Conservation (phyloP, 2,113 vertebrate species). For the Oenanthe melanoleuca region DNA sequence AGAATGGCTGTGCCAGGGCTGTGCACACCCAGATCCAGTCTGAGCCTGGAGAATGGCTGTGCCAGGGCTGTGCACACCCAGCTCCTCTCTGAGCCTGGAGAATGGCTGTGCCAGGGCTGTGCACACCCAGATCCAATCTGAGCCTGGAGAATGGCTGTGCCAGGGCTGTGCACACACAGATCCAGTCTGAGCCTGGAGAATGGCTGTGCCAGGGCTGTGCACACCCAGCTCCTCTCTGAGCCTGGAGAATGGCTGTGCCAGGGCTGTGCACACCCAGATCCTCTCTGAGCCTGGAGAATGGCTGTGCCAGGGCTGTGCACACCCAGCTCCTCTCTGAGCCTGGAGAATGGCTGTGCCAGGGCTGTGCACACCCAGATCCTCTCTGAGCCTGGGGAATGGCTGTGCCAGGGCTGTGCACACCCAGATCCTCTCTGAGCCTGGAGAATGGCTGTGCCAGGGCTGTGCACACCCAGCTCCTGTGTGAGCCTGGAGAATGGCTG, state of each 20-base stretch:
- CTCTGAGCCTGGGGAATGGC: too few species aligned
- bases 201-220: too few species aligned
- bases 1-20: too few species aligned
- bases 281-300: not conserved
- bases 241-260: not conserved
- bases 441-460: too few species aligned
- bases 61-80: not conserved
- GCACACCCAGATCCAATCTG: not conserved
- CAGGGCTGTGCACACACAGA: not conserved
- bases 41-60: not conserved
- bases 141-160: too few species aligned
- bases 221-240: too few species aligned
- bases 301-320: not conserved
- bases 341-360: not conserved
- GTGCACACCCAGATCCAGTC: rapidly evolving
- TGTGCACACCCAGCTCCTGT: not conserved
- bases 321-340: not conserved
- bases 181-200: not conserved
- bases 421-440: not conserved
- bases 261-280: not conserved
- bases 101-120: not conserved
- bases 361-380: not conserved
- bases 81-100: not conserved
- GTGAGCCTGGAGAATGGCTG: not conserved
- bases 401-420: not conserved